Base-by-base conservation (phyloP, 2,797 vertebrate species). In the Tamandua tetradactyla region DNA sequence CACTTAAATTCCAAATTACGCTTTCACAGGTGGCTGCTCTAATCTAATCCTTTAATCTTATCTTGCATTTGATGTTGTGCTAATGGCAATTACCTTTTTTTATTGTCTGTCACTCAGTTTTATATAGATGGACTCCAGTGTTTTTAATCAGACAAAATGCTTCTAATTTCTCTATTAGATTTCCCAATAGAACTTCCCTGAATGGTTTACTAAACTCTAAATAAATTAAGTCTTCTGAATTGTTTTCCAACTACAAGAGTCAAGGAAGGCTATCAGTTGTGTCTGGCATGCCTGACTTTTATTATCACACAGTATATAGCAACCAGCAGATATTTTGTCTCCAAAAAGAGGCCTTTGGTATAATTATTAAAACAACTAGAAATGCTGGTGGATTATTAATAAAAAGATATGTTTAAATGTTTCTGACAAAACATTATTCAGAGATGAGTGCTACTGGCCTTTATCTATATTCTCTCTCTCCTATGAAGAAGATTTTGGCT, bases 171-270 rank as follows among this genome's bases (percentile, higher is more conserved):
- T 94, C 59, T 93, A 78, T 96, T 96, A 95, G 78, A 97, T 96
- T 95, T 97, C 82, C 75, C 87, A 74, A 87, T 47, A 96, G 90
- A 97, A 93, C 87, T 83, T 93, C 94, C 87, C 81, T 91, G 81
- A 95, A 87, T 95, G 87, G 71, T 89, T 94, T 97, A 89, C 93
- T 96, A 97, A 96, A 93, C 80, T 89, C 92, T 96, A 97, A 96
- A 91, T 93, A 96, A 97, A 93, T 96, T 95, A 93, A 6, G 25
- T 32, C n/a, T 84, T 79, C 55, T 96, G 59, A 93, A 80, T 94
- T 85, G 61, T 52, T 75, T 96, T 96, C 75, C 27, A 93, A 68
- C 47, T 94, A 40, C 94, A 92, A 90, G 49, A 90, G 64, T 90
- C 37, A 83, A 91, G 37, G 52, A 95, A 78, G 64, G 55, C 64